phyloP scores from a whole-genome alignment of 2,113 vertebrate genomes.

The Cavia porcellus region DNA sequence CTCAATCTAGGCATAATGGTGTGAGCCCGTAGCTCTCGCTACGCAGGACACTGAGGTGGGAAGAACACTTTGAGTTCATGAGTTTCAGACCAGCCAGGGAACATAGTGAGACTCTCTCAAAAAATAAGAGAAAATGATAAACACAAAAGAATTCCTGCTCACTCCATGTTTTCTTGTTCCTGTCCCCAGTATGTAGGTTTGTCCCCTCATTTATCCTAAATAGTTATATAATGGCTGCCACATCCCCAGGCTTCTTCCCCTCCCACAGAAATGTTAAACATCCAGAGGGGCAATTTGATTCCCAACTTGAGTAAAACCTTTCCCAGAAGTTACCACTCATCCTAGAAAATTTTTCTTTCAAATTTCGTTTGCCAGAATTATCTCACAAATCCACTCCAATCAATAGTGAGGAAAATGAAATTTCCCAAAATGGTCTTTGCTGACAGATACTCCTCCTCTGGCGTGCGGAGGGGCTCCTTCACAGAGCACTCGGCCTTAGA shows the following conservation, averaged over 20 bases:
- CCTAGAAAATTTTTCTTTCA: slow-evolving; percentile 25
- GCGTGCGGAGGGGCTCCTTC: neutral
- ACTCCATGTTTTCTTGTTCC: slow-evolving; percentile 2
- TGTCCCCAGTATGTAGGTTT: neutral
- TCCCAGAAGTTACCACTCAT: neutral
- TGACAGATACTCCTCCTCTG: neutral
- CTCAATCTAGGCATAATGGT: neutral
- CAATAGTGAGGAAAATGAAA: neutral
- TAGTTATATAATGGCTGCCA: neutral
- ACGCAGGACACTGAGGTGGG: neutral
- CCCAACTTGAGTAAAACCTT: neutral
- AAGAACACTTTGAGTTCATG: neutral
- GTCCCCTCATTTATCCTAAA: neutral
- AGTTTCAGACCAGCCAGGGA: neutral
- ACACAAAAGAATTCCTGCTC: neutral
- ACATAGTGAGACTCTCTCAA: neutral
- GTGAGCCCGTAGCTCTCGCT: neutral
- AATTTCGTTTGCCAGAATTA: neutral
- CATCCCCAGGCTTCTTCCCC: neutral
- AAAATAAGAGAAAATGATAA: neutral
- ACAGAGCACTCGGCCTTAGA: neutral
- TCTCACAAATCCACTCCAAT: neutral
- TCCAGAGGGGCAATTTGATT: neutral
- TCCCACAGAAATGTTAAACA: neutral
- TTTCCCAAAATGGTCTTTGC: neutral